Percentiles rank a stretch among this genome's conserved stretches.
phyloP scores from a whole-genome alignment of 2,797 vertebrate genomes.

The Clarias laeviceps region DNA sequence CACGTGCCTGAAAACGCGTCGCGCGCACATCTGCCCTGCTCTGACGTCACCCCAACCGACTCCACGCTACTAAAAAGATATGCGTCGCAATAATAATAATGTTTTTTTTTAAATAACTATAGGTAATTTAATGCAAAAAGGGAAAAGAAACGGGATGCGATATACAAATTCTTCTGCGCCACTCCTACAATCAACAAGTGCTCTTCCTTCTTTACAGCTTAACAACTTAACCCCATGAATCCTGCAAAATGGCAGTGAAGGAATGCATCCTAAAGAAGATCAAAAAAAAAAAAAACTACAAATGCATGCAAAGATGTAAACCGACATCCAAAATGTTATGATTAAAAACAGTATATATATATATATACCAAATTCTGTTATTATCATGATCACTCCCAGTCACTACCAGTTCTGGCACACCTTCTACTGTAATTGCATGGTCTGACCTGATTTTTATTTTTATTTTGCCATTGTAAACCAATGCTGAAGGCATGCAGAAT shows the following conservation, averaged over 20 bases:
- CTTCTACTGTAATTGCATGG: too few species aligned
- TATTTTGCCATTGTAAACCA: too few species aligned
- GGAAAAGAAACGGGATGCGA: too few species aligned
- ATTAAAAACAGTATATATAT: too few species aligned
- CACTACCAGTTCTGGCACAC: too few species aligned
- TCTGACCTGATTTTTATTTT: too few species aligned
- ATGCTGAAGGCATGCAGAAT: too few species aligned
- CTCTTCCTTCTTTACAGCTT: background rate
- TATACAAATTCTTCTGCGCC: background rate
- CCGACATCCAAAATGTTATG: too few species aligned
- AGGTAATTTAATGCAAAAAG: background rate
- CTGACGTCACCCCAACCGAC: conserved; percentile 64
- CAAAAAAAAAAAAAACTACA: too few species aligned
- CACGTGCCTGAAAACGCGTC: conserved; percentile 48
- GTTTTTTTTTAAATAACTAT: background rate
- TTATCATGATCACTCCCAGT: too few species aligned
- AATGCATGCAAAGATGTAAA: too few species aligned
- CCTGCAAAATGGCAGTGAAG: background rate
- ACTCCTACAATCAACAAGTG: conserved; percentile 66
- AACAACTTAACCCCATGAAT: conserved; percentile 3
- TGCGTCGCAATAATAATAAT: background rate
- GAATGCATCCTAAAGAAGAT: background rate
- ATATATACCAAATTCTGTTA: too few species aligned
- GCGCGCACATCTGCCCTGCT: conserved; percentile 70
- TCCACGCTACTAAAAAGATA: conserved; percentile 69